Conservation (phyloP, 2,888 invertebrate genomes). For the Temnothorax unifasciatus region DNA sequence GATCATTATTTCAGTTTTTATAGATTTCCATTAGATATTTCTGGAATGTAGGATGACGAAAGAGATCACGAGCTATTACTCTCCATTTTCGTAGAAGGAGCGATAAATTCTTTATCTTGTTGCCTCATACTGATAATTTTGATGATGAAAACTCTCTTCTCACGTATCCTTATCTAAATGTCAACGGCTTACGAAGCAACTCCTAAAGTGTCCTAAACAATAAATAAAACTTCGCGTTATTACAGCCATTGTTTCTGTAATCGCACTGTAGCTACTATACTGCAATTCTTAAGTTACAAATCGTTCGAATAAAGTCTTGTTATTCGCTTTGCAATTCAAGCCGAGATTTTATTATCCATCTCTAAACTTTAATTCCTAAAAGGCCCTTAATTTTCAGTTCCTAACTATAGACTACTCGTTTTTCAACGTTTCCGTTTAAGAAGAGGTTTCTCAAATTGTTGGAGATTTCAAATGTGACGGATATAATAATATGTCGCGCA, state of each 20-base stretch:
- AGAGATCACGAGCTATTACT: background rate
- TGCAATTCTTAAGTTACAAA: background rate
- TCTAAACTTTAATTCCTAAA: background rate
- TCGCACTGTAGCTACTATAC: background rate
- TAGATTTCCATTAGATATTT: background rate
- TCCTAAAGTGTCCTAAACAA: background rate
- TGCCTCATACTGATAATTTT: background rate
- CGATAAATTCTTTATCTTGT: background rate
- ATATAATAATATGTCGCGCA: background rate
- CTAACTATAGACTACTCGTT: background rate
- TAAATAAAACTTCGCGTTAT: background rate
- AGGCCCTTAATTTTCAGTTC: background rate
- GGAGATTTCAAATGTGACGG: background rate
- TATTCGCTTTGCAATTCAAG: background rate
- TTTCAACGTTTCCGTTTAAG: background rate
- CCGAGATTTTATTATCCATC: background rate
- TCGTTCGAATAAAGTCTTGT: background rate
- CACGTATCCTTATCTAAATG: background rate
- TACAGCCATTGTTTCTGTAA: background rate
- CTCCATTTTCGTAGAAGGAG: background rate
- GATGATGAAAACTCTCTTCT: background rate
- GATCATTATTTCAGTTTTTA: background rate
- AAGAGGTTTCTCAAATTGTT: background rate
- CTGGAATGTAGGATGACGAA: background rate
- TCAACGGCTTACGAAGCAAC: background rate